phyloP scores from a whole-genome alignment of 2,113 vertebrate genomes.

The Oophaga pumilio region DNA sequence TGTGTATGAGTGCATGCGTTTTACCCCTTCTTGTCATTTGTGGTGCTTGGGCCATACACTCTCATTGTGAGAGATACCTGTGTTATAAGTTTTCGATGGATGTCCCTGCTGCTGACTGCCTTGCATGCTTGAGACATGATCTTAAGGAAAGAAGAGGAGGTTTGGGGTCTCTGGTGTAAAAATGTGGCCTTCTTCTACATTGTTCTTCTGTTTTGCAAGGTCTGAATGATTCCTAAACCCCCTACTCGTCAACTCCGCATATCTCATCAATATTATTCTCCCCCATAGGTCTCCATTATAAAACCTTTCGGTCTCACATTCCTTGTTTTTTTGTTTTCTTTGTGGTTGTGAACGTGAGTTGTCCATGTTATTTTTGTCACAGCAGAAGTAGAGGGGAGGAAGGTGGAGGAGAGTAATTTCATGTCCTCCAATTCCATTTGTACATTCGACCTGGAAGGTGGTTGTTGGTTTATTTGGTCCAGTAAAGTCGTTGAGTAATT shows the following conservation, averaged over 20 bases:
- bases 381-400: constrained; percentile 1
- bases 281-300: not conserved
- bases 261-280: constrained; percentile 11
- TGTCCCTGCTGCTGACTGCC: constrained; percentile 38
- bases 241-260: not conserved
- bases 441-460: constrained; percentile 38
- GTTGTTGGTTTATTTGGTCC: constrained; percentile 30
- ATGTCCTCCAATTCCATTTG: constrained; percentile 17
- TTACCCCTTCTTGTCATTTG: constrained; percentile 1
- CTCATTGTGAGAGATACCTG: constrained; percentile 18
- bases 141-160: constrained; percentile 46
- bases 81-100: constrained; percentile 13
- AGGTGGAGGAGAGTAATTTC: not conserved
- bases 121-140: constrained; percentile 46
- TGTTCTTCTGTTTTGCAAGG: constrained; percentile 31
- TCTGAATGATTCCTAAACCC: constrained; percentile 32
- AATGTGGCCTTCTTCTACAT: constrained; percentile 54
- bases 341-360: not conserved
- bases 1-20: constrained; percentile 46
- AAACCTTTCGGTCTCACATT: constrained; percentile 18
- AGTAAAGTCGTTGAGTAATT: constrained; percentile 32
- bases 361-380: not conserved
- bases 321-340: constrained; percentile 8
- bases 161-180: constrained; percentile 26
- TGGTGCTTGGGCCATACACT: constrained; percentile 25